These are phyloP conservation scores for Bombus soroeensis DNA, from an alignment of 1,140 invertebrate species.

Conservation along the genomic window DNA sequence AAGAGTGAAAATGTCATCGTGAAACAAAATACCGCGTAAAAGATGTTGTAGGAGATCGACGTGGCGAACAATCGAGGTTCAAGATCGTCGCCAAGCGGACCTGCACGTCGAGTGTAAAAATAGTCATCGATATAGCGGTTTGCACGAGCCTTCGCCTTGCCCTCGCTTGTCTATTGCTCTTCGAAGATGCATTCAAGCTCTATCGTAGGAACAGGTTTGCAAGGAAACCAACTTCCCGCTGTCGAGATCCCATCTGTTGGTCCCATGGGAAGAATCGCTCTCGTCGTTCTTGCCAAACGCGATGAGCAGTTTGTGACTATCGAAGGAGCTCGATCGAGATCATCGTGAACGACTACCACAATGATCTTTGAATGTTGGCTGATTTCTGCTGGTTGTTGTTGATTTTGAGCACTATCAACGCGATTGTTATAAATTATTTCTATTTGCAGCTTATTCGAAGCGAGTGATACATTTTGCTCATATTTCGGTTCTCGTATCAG, in stretches of 20 bases:
- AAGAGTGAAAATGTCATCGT: not conserved
- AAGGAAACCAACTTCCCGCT: not conserved
- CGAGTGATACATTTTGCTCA: not conserved
- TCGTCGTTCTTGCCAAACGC: not conserved
- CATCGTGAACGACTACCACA: not conserved
- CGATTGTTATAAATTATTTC: not conserved
- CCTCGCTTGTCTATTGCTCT: slow-evolving; percentile 8
- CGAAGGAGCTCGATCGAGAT: not conserved
- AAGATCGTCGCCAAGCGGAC: slow-evolving; percentile 44
- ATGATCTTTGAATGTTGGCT: not conserved
- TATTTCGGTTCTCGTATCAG: no score
- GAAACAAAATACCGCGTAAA: not conserved
- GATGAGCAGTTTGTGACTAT: not conserved
- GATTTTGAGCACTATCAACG: no score
- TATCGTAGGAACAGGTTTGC: slow-evolving; percentile 32
- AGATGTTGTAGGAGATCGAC: not conserved
- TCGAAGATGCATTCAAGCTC: not conserved
- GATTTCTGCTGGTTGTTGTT: not conserved
- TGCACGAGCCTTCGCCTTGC: not conserved
- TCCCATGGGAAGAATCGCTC: not conserved
- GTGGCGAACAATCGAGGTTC: slow-evolving; percentile 1
- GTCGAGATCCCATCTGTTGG: not conserved
- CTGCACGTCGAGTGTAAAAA: slow-evolving; percentile 40
- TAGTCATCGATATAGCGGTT: slow-evolving; percentile 20
- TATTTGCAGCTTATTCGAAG: not conserved